A percentile compares a stretch with the other conserved stretches of the same genome.
Conservation (phyloP, 1,140 invertebrate species). For the Babylonia areolata region DNA sequence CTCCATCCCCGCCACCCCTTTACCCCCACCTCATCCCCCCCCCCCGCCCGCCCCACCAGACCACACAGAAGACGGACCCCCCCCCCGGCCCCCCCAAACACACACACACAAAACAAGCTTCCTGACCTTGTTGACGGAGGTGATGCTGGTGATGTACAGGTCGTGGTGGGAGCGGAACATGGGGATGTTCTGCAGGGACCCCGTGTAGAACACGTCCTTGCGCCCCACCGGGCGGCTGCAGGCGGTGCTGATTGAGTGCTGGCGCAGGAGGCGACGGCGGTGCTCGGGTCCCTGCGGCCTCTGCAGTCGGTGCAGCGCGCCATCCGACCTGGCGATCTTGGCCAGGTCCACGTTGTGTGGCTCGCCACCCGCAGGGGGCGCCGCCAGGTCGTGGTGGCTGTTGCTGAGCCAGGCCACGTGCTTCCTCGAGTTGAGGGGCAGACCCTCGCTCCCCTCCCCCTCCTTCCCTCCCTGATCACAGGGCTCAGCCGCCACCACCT, state of each 20-base stretch:
- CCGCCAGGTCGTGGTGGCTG: conserved; percentile 22
- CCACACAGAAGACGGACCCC: too few species aligned
- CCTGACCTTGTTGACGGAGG: conserved; percentile 52
- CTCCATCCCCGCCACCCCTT: too few species aligned
- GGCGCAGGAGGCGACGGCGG: background rate
- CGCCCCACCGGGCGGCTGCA: conserved; percentile 79
- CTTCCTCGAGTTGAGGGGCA: background rate
- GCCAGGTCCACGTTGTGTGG: background rate
- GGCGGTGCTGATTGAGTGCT: background rate
- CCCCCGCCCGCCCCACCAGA: too few species aligned
- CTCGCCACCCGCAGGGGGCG: too few species aligned
- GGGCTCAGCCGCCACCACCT: background rate
- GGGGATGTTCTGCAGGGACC: conserved; percentile 84
- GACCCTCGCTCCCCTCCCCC: background rate
- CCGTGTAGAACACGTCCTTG: conserved; percentile 91
- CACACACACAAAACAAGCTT: too few species aligned
- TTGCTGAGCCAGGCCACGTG: background rate
- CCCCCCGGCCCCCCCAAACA: too few species aligned
- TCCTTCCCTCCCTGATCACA: background rate
- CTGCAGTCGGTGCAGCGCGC: conserved; percentile 51
- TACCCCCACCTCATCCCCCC: too few species aligned
- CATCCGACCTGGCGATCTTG: conserved; percentile 51
- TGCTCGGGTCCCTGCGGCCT: background rate
- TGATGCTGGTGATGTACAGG: conserved; percentile 59
- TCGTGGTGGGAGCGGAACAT: conserved; percentile 74